Percentiles rank a stretch among this genome's conserved stretches.
Evolutionary conservation across 2,888 invertebrate species (phyloP).

Genomic region (Nasonovia ribisnigri): DNA sequence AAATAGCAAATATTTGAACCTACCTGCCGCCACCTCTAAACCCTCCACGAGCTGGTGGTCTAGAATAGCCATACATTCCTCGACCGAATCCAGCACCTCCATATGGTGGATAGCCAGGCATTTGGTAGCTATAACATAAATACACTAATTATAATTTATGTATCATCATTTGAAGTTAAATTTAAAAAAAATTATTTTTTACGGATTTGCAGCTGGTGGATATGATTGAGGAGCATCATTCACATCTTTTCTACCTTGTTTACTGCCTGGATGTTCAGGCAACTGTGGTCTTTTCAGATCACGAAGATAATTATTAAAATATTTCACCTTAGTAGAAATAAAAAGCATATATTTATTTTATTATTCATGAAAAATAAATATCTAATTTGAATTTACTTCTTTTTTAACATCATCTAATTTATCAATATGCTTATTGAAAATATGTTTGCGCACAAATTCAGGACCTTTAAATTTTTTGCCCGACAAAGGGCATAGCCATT

Average conservation of each 20-base stretch:
- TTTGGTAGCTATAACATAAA: slow-evolving; percentile 43
- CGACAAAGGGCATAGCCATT: slow-evolving; percentile 98
- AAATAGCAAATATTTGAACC: background rate
- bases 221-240: slow-evolving; percentile 72
- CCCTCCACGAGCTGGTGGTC: slow-evolving; percentile 64
- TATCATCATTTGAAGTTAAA: background rate
- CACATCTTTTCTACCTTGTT: slow-evolving; percentile 71
- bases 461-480: slow-evolving; percentile 99
- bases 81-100: slow-evolving; percentile 65
- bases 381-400: slow-evolving; percentile 75
- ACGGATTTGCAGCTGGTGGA: slow-evolving; percentile 66
- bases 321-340: slow-evolving; percentile 76
- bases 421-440: slow-evolving; percentile 96
- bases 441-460: slow-evolving; percentile 98
- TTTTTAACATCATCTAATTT: slow-evolving; percentile 97
- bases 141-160: background rate
- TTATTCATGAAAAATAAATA: background rate
- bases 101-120: slow-evolving; percentile 64
- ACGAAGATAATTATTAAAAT: slow-evolving; percentile 94
- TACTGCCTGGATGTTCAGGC: slow-evolving; percentile 84
- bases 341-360: slow-evolving; percentile 9
- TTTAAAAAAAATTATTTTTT: slow-evolving; percentile 22
- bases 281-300: slow-evolving; percentile 96
- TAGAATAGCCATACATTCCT: slow-evolving; percentile 66
- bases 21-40: slow-evolving; percentile 66